Percentiles rank a stretch among this genome's conserved stretches.
Evolutionary conservation across 2,888 invertebrate species (phyloP).

Genomic region (Microdon myrmicae): DNA sequence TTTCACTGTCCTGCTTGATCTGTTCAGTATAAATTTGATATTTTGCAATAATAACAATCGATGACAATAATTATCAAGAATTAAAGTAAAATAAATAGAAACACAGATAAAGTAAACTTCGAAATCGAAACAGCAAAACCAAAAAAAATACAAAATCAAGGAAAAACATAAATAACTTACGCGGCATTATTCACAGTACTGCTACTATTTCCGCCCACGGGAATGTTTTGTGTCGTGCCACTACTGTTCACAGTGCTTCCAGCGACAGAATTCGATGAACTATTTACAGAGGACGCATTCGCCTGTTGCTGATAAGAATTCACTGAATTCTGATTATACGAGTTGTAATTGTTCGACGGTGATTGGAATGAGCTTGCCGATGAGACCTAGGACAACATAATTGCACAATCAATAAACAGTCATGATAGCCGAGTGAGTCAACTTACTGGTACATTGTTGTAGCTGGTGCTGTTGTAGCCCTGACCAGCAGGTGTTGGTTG

Average conservation of each 20-base stretch:
- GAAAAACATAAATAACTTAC: constrained; percentile 54
- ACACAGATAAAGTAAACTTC: background rate
- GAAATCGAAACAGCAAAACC: background rate
- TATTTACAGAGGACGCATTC: constrained; percentile 58
- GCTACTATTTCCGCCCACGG: constrained; percentile 63
- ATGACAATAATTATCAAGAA: no score
- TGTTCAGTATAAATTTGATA: no score
- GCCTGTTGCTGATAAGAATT: constrained; percentile 66
- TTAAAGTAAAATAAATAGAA: constrained; percentile 8
- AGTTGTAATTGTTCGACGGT: constrained; percentile 61
- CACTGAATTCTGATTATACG: constrained; percentile 65
- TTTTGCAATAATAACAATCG: no score
- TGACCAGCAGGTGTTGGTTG: constrained; percentile 62
- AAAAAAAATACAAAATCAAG: constrained; percentile 1
- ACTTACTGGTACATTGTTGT: constrained; percentile 63
- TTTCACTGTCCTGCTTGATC: no score
- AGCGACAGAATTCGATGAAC: constrained; percentile 56
- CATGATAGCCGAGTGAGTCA: background rate
- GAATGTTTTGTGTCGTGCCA: constrained; percentile 66
- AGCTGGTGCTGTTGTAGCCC: constrained; percentile 64
- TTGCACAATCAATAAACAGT: background rate
- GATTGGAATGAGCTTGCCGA: constrained; percentile 65
- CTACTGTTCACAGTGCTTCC: constrained; percentile 56
- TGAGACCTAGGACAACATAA: constrained; percentile 56
- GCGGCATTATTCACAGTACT: constrained; percentile 63